These are phyloP conservation scores for Arctopsyche grandis DNA, from an alignment of 1,140 invertebrate species.

Conservation along the genomic window DNA sequence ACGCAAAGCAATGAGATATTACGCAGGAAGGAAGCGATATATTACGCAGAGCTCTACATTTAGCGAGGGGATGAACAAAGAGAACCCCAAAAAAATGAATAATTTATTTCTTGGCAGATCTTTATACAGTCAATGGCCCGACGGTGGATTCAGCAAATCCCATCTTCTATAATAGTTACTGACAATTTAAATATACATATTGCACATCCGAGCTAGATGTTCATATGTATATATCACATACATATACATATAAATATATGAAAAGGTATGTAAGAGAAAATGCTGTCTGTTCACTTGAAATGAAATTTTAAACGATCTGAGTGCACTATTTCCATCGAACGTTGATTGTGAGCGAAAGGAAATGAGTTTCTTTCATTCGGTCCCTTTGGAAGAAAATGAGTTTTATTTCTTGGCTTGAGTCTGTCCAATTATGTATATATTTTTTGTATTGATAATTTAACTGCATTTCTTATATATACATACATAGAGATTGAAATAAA, in stretches of 20 bases:
- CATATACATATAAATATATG: background rate
- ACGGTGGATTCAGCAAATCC: background rate
- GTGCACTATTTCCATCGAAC: too few relatives aligned
- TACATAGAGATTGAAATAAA: too few relatives aligned
- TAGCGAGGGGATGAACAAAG: background rate
- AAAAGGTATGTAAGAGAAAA: background rate
- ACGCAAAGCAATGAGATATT: constrained; percentile 3
- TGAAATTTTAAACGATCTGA: too few relatives aligned
- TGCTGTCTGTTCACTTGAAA: too few relatives aligned
- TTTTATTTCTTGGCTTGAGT: too few relatives aligned
- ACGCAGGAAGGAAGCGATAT: constrained; percentile 7
- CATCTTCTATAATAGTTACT: background rate
- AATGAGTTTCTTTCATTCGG: too few relatives aligned
- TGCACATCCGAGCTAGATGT: background rate
- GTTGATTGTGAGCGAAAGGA: too few relatives aligned
- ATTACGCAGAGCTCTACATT: background rate
- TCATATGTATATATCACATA: background rate
- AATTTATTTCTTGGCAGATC: constrained; percentile 13
- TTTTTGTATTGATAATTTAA: too few relatives aligned
- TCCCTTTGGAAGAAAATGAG: too few relatives aligned
- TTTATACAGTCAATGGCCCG: background rate
- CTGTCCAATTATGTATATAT: too few relatives aligned
- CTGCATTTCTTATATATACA: too few relatives aligned
- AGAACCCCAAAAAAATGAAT: background rate
- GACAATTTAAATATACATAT: background rate